A percentile compares a stretch with the other conserved stretches of the same genome.
phyloP scores from a whole-genome alignment of 2,797 vertebrate genomes.

The Falco columbarius region DNA sequence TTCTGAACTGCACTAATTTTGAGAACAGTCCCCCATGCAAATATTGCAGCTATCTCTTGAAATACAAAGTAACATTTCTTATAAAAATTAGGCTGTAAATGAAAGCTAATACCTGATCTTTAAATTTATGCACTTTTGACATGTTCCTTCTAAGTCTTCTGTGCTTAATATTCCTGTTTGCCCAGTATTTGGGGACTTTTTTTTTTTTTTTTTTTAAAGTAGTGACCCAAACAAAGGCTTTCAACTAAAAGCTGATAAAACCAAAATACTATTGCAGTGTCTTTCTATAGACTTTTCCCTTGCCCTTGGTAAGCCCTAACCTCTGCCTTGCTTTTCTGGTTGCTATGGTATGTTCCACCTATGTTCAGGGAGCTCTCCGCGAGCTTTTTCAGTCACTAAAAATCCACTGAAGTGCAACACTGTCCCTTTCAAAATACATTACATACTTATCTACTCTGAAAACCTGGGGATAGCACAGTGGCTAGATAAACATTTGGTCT shows the following conservation, averaged over 20 bases:
- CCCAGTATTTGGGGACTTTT: background rate
- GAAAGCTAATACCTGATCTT: background rate
- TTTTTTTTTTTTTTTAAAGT: background rate
- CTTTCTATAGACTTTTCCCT: background rate
- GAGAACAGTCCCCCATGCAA: background rate
- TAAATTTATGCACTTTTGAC: background rate
- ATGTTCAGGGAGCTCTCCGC: background rate
- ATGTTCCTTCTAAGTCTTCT: background rate
- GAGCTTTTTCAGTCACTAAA: slow-evolving; percentile 10
- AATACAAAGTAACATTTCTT: background rate
- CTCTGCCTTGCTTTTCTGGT: background rate
- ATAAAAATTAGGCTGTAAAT: background rate
- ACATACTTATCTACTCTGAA: slow-evolving; percentile 16
- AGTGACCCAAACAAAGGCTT: background rate
- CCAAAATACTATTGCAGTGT: background rate
- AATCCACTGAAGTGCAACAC: background rate
- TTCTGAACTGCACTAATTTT: background rate
- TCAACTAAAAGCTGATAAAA: background rate
- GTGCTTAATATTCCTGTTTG: background rate
- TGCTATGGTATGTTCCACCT: rapidly evolving
- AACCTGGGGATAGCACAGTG: background rate
- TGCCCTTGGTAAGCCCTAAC: background rate
- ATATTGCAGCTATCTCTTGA: background rate
- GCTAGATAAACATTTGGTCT: slow-evolving; percentile 2
- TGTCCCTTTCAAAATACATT: background rate